These are phyloP conservation scores for Haemorhous mexicanus DNA, from an alignment of 2,113 vertebrate genomes.

Conservation along the genomic window DNA sequence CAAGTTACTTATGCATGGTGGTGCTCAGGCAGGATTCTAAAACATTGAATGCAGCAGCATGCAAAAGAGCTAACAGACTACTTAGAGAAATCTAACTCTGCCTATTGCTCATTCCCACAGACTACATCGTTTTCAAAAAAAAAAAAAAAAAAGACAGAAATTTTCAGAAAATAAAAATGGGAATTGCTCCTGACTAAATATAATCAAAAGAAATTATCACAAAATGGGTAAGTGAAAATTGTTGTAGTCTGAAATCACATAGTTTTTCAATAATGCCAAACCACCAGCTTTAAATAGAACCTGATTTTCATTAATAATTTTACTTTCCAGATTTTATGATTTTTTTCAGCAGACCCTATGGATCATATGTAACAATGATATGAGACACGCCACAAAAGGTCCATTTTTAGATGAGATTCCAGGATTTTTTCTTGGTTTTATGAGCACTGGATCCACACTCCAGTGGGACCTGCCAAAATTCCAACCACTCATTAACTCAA, in stretches of 20 bases:
- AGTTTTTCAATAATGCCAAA: slow-evolving; percentile 49
- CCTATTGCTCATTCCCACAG: background rate
- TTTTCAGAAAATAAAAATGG: slow-evolving; percentile 11
- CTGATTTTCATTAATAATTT: slow-evolving; percentile 47
- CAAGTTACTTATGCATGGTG: background rate
- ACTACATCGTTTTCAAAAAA: background rate
- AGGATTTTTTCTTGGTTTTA: slow-evolving; percentile 44
- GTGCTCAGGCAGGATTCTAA: background rate
- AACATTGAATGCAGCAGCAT: background rate
- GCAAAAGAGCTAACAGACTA: background rate
- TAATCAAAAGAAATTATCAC: slow-evolving; percentile 45
- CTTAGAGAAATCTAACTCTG: background rate
- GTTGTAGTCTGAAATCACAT: slow-evolving; percentile 18
- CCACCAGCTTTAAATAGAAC: slow-evolving; percentile 43
- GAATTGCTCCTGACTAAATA: slow-evolving; percentile 41
- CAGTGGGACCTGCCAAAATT: slow-evolving; percentile 53
- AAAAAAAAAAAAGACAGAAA: background rate
- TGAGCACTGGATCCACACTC: slow-evolving; percentile 46
- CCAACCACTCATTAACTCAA: slow-evolving; percentile 65
- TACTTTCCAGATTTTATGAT: slow-evolving; percentile 13
- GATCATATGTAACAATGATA: slow-evolving; percentile 11
- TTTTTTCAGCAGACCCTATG: slow-evolving; percentile 27
- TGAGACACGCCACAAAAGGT: background rate
- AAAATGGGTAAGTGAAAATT: slow-evolving; percentile 32
- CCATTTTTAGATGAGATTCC: slow-evolving; percentile 43